A percentile compares a stretch with the other conserved stretches of the same genome.
These are phyloP conservation scores for Macroteleia sp. DNA, from an alignment of 2,888 invertebrate species.

Conservation along the genomic window DNA sequence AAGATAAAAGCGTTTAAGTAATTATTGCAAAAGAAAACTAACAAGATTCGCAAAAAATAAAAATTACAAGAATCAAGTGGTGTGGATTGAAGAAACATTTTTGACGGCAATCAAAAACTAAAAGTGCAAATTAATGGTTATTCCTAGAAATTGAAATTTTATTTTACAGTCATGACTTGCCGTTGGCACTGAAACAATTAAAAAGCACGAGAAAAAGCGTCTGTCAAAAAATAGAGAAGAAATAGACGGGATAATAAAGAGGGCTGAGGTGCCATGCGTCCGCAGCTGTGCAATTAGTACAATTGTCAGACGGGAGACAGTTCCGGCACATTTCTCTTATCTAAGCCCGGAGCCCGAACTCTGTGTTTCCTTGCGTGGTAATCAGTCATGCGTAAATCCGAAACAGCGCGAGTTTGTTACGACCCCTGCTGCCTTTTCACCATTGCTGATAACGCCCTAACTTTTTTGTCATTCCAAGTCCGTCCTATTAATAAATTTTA, in stretches of 20 bases:
- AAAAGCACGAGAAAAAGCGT: conserved; percentile 45
- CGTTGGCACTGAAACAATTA: conserved; percentile 49
- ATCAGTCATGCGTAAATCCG: conserved; percentile 73
- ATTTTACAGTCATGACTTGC: conserved; percentile 29
- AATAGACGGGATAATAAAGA: conserved; percentile 65
- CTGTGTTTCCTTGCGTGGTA: conserved; percentile 65
- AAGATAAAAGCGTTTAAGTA: too few relatives aligned
- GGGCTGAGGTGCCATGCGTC: conserved; percentile 53
- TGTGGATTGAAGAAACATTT: too few relatives aligned
- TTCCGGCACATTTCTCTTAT: conserved; percentile 71
- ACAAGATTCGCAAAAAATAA: too few relatives aligned
- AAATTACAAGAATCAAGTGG: too few relatives aligned
- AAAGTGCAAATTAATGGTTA: conserved; percentile 35
- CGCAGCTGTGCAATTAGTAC: conserved; percentile 75
- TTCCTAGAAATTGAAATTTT: conserved; percentile 45
- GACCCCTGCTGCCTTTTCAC: conserved; percentile 49
- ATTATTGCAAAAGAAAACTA: too few relatives aligned
- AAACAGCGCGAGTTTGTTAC: conserved; percentile 63
- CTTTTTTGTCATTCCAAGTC: conserved; percentile 10
- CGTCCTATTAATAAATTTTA: conserved; percentile 40
- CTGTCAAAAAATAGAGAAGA: conserved; percentile 60
- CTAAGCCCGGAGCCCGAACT: conserved; percentile 67
- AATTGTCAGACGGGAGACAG: conserved; percentile 72
- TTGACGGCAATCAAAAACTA: conserved; percentile 31
- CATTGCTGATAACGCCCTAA: conserved; percentile 34